phyloP scores from a whole-genome alignment of 2,113 vertebrate genomes.

The Amazona vittata region DNA sequence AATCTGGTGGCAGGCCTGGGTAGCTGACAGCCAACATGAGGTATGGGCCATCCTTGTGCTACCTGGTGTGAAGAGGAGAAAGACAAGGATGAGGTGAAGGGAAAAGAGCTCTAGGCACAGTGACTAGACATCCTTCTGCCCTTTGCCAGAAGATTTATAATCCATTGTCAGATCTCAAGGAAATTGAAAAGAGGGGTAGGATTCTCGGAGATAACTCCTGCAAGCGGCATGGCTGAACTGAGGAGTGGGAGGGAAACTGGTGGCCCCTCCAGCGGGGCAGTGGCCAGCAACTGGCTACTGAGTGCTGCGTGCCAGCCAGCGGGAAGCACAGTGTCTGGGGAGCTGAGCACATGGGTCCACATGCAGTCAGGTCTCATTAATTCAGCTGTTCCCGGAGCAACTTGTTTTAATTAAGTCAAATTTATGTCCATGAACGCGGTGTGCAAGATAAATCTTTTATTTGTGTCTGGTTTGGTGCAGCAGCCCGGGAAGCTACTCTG shows the following conservation, averaged over 20 bases:
- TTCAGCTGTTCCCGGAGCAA: neutral
- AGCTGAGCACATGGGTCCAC: neutral
- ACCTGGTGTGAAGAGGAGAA: neutral
- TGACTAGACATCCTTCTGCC: neutral
- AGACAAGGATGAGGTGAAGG: neutral
- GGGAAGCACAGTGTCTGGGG: accelerated
- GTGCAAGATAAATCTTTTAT: neutral
- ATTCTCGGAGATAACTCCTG: neutral
- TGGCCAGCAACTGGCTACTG: no score
- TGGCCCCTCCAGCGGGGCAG: neutral
- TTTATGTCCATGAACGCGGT: neutral
- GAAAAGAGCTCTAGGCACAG: neutral
- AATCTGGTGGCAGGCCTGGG: neutral
- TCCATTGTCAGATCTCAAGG: neutral
- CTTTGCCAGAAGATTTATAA: accelerated
- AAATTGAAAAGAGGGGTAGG: neutral
- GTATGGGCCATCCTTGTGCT: neutral
- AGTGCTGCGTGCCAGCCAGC: accelerated
- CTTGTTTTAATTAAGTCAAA: neutral
- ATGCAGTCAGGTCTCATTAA: neutral
- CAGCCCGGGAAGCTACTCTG: neutral
- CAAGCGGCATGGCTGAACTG: neutral
- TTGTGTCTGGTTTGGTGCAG: neutral
- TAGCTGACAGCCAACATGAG: accelerated
- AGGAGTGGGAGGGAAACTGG: neutral